These are phyloP conservation scores for Xiphorhynchus elegans DNA, from an alignment of 2,113 vertebrate species.

Conservation along the genomic window DNA sequence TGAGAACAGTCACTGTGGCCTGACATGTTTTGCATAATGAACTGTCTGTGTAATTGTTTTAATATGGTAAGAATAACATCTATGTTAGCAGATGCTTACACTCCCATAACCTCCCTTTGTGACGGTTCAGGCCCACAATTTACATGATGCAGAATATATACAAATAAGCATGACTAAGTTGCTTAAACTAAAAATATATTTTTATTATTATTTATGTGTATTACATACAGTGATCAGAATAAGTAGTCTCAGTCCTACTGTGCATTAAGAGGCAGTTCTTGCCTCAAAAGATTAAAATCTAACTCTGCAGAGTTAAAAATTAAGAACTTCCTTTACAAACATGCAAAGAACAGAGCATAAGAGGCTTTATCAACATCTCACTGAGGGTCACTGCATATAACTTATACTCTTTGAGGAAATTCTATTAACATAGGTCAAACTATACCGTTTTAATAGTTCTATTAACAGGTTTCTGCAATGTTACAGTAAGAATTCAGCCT, in stretches of 20 bases:
- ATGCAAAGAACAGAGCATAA: background rate
- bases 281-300: background rate
- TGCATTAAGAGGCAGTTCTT: background rate
- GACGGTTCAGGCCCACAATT: background rate
- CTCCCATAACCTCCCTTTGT: background rate
- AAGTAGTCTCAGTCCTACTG: background rate
- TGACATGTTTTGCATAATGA: background rate
- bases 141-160: background rate
- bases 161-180: background rate
- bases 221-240: background rate
- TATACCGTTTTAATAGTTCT: no score
- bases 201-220: background rate
- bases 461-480: background rate
- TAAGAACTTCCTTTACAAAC: background rate
- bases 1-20: background rate
- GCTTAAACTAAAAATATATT: background rate
- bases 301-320: background rate
- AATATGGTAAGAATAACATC: background rate
- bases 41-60: background rate
- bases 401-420: background rate
- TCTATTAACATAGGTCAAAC: background rate
- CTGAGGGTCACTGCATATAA: background rate
- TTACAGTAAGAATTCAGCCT: background rate
- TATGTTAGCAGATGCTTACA: background rate
- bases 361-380: background rate